Percentiles rank a stretch among this genome's conserved stretches.
Evolutionary conservation across 2,888 invertebrate genomes (phyloP).

Genomic region (Prosopocoilus inquinatus): DNA sequence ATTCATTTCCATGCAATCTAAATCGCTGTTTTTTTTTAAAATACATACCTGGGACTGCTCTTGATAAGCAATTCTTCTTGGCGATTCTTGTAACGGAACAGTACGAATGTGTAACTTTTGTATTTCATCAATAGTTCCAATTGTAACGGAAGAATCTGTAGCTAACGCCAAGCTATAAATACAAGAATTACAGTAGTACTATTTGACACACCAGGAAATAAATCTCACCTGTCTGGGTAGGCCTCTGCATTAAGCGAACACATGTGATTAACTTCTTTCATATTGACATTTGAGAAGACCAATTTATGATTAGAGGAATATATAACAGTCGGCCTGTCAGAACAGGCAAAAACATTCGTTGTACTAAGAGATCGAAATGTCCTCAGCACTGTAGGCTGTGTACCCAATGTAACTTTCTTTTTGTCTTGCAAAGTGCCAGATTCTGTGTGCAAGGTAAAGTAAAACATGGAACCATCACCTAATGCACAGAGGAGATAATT

Average conservation of each 20-base stretch:
- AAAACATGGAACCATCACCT: slow-evolving; percentile 97
- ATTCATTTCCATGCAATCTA: no score
- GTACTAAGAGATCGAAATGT: slow-evolving; percentile 89
- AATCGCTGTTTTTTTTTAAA: no score
- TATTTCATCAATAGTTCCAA: slow-evolving; percentile 98
- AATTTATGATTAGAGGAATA: slow-evolving; percentile 99
- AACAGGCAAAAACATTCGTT: slow-evolving; percentile 97
- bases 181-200: background rate
- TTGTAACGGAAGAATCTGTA: slow-evolving; percentile 84
- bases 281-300: slow-evolving; percentile 96
- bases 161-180: slow-evolving; percentile 75
- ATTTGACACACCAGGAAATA: background rate
- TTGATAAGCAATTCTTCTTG: slow-evolving; percentile 92
- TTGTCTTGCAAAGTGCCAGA: slow-evolving; percentile 78
- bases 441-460: slow-evolving; percentile 80
- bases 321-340: slow-evolving; percentile 96
- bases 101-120: slow-evolving; percentile 97
- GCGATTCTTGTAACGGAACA: slow-evolving; percentile 92
- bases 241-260: slow-evolving; percentile 94
- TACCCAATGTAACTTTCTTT: slow-evolving; percentile 95
- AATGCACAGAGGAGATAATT: slow-evolving; percentile 89
- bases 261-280: slow-evolving; percentile 96
- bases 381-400: slow-evolving; percentile 91
- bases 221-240: slow-evolving; percentile 80
- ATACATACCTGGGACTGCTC: slow-evolving; percentile 72